These are phyloP conservation scores for Myopa tessellatipennis DNA, from an alignment of 2,888 invertebrate species.

Conservation along the genomic window DNA sequence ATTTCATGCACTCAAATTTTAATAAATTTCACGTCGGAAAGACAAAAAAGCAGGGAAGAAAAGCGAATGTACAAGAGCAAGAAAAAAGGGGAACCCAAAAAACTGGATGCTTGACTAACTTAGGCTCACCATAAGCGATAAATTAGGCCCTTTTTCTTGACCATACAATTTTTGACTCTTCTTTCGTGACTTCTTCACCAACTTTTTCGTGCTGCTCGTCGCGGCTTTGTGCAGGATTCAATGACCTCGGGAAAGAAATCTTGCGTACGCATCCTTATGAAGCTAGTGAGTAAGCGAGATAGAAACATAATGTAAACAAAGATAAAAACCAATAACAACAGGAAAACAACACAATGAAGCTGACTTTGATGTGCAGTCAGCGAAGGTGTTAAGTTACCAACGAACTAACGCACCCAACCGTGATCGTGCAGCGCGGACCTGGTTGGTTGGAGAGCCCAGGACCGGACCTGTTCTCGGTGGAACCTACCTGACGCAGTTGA, in stretches of 20 bases:
- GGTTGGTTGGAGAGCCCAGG: not conserved
- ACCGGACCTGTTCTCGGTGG: not conserved
- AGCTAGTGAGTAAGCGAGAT: not conserved
- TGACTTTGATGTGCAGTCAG: constrained; percentile 17
- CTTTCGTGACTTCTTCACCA: not conserved
- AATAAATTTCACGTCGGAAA: not conserved
- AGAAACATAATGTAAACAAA: constrained; percentile 8
- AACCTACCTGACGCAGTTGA: not conserved
- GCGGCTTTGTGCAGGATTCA: constrained; percentile 34
- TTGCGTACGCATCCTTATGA: constrained; percentile 35
- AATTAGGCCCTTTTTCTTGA: constrained; percentile 20
- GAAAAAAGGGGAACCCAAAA: not conserved
- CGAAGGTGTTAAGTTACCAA: constrained; percentile 53
- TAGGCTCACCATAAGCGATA: constrained; percentile 14
- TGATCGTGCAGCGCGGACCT: not conserved
- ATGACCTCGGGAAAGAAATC: constrained; percentile 29
- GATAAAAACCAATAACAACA: not conserved
- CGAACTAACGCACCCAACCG: not conserved
- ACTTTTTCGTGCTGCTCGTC: not conserved
- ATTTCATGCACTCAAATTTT: constrained; percentile 24
- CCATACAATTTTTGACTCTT: not conserved
- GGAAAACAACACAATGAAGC: not conserved
- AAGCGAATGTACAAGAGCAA: not conserved
- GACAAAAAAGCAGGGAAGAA: not conserved
- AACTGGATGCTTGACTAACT: constrained; percentile 31